phyloP scores from a whole-genome alignment of 2,113 vertebrate genomes.

The Taxidea taxus region DNA sequence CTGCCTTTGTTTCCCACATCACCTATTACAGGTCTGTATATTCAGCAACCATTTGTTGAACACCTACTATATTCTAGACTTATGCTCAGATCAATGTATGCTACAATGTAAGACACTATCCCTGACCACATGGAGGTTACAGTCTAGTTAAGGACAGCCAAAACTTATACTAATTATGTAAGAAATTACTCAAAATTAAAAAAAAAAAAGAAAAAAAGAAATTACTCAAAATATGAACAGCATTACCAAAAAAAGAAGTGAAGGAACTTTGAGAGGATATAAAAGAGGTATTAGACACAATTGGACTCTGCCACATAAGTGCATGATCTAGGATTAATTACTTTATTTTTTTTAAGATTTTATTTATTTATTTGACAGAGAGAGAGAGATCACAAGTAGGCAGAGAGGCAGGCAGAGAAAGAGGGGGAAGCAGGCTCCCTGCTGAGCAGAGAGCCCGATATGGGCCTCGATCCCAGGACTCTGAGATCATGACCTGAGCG shows the following conservation, averaged over 20 bases:
- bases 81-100: neutral
- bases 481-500: too few relatives aligned
- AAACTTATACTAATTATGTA: neutral
- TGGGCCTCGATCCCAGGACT: too few relatives aligned
- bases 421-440: too few relatives aligned
- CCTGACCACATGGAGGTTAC: neutral
- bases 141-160: neutral
- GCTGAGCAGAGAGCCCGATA: too few relatives aligned
- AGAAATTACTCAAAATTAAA: neutral
- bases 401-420: too few relatives aligned
- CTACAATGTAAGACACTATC: neutral
- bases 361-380: too few relatives aligned
- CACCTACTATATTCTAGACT: neutral
- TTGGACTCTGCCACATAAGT: accelerated
- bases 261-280: neutral
- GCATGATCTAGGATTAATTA: neutral
- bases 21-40: neutral
- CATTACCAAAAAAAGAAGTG: neutral
- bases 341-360: too few relatives aligned
- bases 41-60: neutral
- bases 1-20: neutral
- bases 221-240: neutral
- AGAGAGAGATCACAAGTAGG: too few relatives aligned
- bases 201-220: too few relatives aligned
- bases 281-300: neutral